These are phyloP conservation scores for Mesocentrotus franciscanus DNA, from an alignment of 53 echinoderm and acorn worm genomes.

Conservation along the genomic window DNA sequence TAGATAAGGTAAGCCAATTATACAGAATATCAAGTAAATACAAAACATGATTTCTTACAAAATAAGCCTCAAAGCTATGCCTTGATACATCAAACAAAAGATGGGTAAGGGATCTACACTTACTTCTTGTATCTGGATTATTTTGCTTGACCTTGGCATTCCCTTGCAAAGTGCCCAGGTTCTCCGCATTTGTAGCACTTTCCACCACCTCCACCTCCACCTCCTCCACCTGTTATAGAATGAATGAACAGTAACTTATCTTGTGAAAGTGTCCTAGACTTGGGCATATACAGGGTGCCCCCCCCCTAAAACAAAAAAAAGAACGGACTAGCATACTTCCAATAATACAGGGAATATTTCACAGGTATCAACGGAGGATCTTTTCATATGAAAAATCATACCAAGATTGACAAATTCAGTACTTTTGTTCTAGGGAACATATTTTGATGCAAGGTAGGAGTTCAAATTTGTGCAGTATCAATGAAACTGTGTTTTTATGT, in stretches of 20 bases:
- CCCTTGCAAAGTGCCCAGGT: constrained; percentile 80
- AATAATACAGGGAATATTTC: no score
- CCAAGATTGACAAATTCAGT: no score
- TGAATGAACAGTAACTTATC: neutral
- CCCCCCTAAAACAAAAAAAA: no score
- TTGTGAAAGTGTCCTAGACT: neutral
- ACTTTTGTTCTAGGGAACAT: neutral
- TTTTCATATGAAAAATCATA: no score
- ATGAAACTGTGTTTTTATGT: no score
- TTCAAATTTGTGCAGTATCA: no score
- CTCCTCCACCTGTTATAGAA: constrained; percentile 28
- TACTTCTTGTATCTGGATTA: constrained; percentile 12
- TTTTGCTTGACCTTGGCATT: constrained; percentile 83
- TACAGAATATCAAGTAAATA: no score
- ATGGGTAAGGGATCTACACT: neutral
- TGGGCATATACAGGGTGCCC: no score
- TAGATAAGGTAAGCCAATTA: no score
- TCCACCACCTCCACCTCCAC: constrained; percentile 62
- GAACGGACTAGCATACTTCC: no score
- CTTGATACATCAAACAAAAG: neutral
- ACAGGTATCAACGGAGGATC: no score
- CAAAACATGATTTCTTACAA: neutral
- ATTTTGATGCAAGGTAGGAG: no score
- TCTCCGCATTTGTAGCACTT: constrained; percentile 79
- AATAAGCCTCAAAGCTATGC: neutral